Evolutionary conservation across 2,888 invertebrate species (phyloP).

Genomic region (Cybosia mesomella): DNA sequence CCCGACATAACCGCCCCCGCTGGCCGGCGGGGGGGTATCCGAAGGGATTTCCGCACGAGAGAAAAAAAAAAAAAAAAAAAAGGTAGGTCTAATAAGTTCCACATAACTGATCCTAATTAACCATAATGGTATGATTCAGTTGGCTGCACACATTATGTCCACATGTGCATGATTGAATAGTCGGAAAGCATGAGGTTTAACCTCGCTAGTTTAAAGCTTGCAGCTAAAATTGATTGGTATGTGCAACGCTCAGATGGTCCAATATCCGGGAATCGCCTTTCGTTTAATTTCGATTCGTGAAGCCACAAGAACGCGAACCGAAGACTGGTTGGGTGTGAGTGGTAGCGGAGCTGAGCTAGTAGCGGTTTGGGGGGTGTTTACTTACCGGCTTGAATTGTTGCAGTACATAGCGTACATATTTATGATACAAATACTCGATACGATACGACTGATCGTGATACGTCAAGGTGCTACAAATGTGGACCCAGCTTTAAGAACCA

Average conservation of each 20-base stretch:
- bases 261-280: slow-evolving; percentile 32
- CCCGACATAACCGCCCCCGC: too few relatives aligned
- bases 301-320: slow-evolving; percentile 63
- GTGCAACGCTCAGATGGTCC: slow-evolving; percentile 11
- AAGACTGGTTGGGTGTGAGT: slow-evolving; percentile 37
- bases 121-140: slow-evolving; percentile 8
- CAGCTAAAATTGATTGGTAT: slow-evolving; percentile 18
- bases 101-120: slow-evolving; percentile 15
- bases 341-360: slow-evolving; percentile 28
- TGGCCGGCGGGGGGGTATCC: too few relatives aligned
- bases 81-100: slow-evolving; percentile 6
- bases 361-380: slow-evolving; percentile 4
- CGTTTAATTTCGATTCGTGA: slow-evolving; percentile 68
- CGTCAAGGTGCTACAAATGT: too few relatives aligned
- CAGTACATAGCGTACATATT: too few relatives aligned
- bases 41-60: too few relatives aligned
- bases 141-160: background rate
- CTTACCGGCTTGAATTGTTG: too few relatives aligned
- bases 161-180: slow-evolving; percentile 9
- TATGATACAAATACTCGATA: too few relatives aligned
- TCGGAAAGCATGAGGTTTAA: background rate
- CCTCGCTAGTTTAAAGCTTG: background rate
- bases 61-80: too few relatives aligned
- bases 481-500: too few relatives aligned
- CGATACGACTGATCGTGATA: too few relatives aligned